phyloP scores from a whole-genome alignment of 1,140 invertebrate species.

The Colletes latitarsis region DNA sequence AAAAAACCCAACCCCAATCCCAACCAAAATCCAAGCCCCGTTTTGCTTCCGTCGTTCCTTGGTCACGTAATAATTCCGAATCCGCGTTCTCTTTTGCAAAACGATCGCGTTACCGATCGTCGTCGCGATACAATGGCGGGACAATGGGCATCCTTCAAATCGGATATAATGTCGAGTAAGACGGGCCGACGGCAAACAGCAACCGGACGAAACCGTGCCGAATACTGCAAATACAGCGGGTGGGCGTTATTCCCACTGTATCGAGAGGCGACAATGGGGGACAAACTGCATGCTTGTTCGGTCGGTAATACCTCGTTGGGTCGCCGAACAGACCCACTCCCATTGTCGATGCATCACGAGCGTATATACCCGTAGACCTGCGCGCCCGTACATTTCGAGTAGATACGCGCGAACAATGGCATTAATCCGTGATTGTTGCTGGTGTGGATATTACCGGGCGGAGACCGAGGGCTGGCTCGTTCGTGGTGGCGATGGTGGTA shows the following conservation, averaged over 20 bases:
- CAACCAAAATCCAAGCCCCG: too few relatives aligned
- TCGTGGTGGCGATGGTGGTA: constrained; percentile 24
- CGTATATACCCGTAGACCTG: constrained; percentile 64
- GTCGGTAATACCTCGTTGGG: constrained; percentile 78
- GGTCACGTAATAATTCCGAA: background rate
- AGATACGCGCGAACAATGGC: constrained; percentile 74
- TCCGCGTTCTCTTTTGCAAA: background rate
- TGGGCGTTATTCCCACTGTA: constrained; percentile 76
- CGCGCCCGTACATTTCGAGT: constrained; percentile 75
- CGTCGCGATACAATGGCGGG: constrained; percentile 25
- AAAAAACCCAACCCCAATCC: too few relatives aligned
- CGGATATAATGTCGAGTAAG: constrained; percentile 66
- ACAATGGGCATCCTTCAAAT: constrained; percentile 66
- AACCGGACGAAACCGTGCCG: constrained; percentile 62
- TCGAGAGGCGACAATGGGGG: constrained; percentile 72
- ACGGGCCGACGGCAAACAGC: constrained; percentile 66
- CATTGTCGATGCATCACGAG: constrained; percentile 77
- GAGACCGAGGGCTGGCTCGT: constrained; percentile 40
- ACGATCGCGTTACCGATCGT: constrained; percentile 48
- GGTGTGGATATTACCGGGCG: constrained; percentile 66
- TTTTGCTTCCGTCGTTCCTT: too few relatives aligned
- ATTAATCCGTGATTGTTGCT: constrained; percentile 78
- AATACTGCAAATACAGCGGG: constrained; percentile 69
- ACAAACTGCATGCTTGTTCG: constrained; percentile 79
- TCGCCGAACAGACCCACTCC: constrained; percentile 75